Evolutionary conservation across 2,797 vertebrate genomes (phyloP).

Genomic region (Anabas testudineus): DNA sequence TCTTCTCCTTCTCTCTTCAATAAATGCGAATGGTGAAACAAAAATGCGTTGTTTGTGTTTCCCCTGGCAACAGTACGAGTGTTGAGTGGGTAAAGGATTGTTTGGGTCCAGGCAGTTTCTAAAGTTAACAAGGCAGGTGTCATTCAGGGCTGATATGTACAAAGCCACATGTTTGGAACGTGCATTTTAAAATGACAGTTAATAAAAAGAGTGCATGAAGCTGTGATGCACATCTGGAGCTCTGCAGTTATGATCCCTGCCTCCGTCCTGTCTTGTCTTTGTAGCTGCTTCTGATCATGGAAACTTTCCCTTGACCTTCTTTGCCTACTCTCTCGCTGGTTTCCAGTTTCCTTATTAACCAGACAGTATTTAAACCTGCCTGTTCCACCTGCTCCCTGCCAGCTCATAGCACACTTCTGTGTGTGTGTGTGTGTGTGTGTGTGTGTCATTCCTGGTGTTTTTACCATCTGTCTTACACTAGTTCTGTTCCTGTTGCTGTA

Average conservation of each 20-base stretch:
- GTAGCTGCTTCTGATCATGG: too few species aligned
- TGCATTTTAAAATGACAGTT: too few species aligned
- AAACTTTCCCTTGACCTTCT: neutral
- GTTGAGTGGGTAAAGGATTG: neutral
- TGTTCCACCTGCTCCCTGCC: neutral
- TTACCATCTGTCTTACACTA: neutral
- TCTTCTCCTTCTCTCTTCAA: constrained; percentile 59
- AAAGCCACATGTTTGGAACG: too few species aligned
- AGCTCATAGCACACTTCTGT: neutral
- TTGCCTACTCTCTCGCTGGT: neutral
- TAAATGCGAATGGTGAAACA: constrained; percentile 65
- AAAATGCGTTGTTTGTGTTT: constrained; percentile 33
- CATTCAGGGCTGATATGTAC: neutral
- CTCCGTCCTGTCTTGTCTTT: too few species aligned
- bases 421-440: neutral
- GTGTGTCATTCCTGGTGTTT: neutral
- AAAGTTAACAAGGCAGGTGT: neutral
- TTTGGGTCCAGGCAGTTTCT: neutral
- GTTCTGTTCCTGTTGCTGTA: too few species aligned
- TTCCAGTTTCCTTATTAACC: neutral
- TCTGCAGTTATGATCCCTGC: too few species aligned
- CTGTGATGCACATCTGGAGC: too few species aligned
- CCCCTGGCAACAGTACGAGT: neutral
- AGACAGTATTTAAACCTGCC: neutral
- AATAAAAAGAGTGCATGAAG: too few species aligned